phyloP scores from a whole-genome alignment of 2,797 vertebrate species.

The Dendrocincla tyrannina region DNA sequence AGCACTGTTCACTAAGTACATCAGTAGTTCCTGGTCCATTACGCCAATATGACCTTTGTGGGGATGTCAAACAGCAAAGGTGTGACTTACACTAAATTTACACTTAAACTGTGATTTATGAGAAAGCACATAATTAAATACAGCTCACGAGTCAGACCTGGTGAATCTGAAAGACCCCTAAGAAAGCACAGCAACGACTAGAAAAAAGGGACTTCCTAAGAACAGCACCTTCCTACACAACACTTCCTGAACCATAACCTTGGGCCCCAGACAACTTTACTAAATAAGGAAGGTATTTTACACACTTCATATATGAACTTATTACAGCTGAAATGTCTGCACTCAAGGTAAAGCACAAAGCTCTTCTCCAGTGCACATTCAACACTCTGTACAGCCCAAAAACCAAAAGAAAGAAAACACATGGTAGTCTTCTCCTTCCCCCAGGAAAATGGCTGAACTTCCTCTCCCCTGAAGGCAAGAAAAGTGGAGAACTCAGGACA shows the following conservation, averaged over 20 bases:
- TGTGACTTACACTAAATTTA: not conserved
- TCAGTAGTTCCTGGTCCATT: not conserved
- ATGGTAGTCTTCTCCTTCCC: not conserved
- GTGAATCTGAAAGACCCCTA: not conserved
- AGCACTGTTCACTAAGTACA: not conserved
- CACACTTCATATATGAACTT: not conserved
- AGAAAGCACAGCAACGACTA: not conserved
- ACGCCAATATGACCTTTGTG: not conserved
- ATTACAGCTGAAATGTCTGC: not conserved
- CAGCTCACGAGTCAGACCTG: not conserved
- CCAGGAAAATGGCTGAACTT: not conserved
- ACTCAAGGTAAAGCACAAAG: not conserved
- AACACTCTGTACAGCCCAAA: not conserved
- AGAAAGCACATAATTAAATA: not conserved
- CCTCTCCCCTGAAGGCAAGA: not conserved
- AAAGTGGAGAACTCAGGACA: not conserved
- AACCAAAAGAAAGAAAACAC: not conserved
- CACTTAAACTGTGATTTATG: not conserved
- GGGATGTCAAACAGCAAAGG: not conserved
- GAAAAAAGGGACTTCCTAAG: not conserved
- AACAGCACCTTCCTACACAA: not conserved
- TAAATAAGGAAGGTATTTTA: not conserved
- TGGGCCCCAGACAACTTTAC: not conserved
- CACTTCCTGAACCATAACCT: not conserved
- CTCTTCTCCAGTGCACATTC: not conserved